Base-by-base conservation (phyloP, 2,797 vertebrate genomes). In the Syngnathus rostellatus region DNA sequence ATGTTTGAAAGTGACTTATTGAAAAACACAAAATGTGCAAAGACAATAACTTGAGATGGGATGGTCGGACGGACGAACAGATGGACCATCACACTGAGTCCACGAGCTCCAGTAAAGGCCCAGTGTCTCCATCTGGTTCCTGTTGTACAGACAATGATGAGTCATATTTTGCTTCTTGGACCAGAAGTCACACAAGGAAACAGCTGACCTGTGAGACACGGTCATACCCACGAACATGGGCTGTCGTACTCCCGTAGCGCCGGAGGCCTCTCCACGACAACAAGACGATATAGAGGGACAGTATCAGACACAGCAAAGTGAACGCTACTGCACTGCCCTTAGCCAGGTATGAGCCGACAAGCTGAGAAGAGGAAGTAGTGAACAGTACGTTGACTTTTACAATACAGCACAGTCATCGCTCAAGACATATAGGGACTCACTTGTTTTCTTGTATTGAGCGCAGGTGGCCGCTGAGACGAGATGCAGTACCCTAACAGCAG, bases 201-300 rank as follows among this genome's bases (percentile, higher is more conserved):
- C 8, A 9, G 0, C 50, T 69, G 67, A 83, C 87, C 86, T 90
- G 84, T 68, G 79, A 19, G 54, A 91, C 7, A 1, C 71, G 77
- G 64, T 66, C 83, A 83, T 91, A 90, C 71, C 75, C 38, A 69
- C 83, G 84, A 48, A 25, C 57, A 17, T 73, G 58, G 23, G 76
- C 62, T 6, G 77, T 5, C 55, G 19, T 14, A 10, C 50, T 21
- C 6, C 87, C 83, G 76, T 90, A 90, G 72, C 77, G 84, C 0
- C 53, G 77, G 6, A 91, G 80, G 71, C 90, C 92, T 76, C 84
- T 89, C 87, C 90, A 91, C 68, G 86, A 85, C 62, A 92, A 76
- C 65, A 92, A 88, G 19, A 89, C 64, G 0, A 79, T 77, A 80
- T 87, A 91, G 50, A 84, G 2, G 1, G 91, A 87, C 0, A 84